phyloP scores from a whole-genome alignment of 2,888 invertebrate species.

The Tuberolachnus salignus region DNA sequence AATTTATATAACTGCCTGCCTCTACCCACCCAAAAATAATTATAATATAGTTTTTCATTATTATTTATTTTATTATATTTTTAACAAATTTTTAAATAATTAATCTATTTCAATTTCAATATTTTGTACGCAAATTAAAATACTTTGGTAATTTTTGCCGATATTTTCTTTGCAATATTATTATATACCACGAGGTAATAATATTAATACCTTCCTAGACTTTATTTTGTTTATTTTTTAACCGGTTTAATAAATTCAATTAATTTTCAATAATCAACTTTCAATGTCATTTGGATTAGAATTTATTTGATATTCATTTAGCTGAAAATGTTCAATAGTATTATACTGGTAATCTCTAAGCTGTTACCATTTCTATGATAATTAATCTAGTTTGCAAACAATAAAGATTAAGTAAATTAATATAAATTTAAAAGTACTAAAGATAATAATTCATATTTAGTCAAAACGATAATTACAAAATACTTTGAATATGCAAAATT shows the following conservation, averaged over 20 bases:
- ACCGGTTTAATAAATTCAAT: not conserved
- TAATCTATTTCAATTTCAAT: slow-evolving; percentile 32
- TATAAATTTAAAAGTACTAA: not conserved
- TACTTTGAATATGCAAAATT: not conserved
- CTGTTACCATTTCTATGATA: slow-evolving; percentile 45
- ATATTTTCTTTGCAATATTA: slow-evolving; percentile 2
- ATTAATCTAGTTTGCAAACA: not conserved
- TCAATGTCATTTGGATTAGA: slow-evolving; percentile 1
- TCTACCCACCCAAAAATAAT: slow-evolving; percentile 45
- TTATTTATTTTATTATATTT: slow-evolving; percentile 54
- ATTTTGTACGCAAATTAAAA: slow-evolving; percentile 41
- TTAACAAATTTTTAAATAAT: slow-evolving; percentile 43
- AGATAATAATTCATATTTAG: not conserved
- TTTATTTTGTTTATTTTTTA: slow-evolving; percentile 18
- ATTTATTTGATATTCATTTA: not conserved
- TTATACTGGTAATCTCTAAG: slow-evolving; percentile 23
- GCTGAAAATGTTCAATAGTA: not conserved
- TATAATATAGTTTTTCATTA: slow-evolving; percentile 52
- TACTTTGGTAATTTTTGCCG: slow-evolving; percentile 5
- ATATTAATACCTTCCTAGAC: not conserved
- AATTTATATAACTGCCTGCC: slow-evolving; percentile 49
- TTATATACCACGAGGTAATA: slow-evolving; percentile 28
- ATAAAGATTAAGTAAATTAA: not conserved
- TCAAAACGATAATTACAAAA: not conserved
- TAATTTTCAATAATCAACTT: not conserved